Evolutionary conservation across 2,888 invertebrate species (phyloP), one percentile per base, ranked within the genome.

Genomic region (Diogma glabrata): DNA sequence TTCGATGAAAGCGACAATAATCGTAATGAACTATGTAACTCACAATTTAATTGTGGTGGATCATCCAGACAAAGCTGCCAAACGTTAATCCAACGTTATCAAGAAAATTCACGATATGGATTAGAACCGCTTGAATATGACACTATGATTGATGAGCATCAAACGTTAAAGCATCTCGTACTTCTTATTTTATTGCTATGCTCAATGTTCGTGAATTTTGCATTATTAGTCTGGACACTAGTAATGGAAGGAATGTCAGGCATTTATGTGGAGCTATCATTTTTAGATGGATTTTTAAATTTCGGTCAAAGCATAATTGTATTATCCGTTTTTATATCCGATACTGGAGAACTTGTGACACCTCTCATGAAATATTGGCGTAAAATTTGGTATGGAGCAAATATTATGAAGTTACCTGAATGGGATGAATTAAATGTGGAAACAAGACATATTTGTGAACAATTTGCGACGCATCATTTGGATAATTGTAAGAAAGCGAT

Each of bases 261-360:
- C 0, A 85, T 95, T 54, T 94, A 90, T 66, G 78, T 94, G 0
- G 94, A 94, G 67, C 73, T 96, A n/a, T 84, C 91, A 58, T 95
- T 94, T 66, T 70, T 95, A 20, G 93, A 95, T 65, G 84, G 87
- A 17, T 85, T 89, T 19, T 74, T 94, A 4, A 89, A 86, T 65
- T 89, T 88, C 64, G 95, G 95, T 0, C 94, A 94, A 70, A 85
- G 89, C 49, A 72, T 94, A 51, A 79, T 93, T 52, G 81, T 88
- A 52, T 82, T 92, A 58, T 83, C 85, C 19, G 80, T 93, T 20
- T 94, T 95, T 66, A 93, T 93, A 12, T 75, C 90, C 22, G 88
- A 93, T 64, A 82, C 84, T 1, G 79, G 82, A 57, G 82, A 87
- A 59, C 75, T 85, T 24, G 66, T 84, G 3, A 70, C 80, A 57